phyloP scores from a whole-genome alignment of 2,888 invertebrate genomes.

The Disparrhopalites patrizii region DNA sequence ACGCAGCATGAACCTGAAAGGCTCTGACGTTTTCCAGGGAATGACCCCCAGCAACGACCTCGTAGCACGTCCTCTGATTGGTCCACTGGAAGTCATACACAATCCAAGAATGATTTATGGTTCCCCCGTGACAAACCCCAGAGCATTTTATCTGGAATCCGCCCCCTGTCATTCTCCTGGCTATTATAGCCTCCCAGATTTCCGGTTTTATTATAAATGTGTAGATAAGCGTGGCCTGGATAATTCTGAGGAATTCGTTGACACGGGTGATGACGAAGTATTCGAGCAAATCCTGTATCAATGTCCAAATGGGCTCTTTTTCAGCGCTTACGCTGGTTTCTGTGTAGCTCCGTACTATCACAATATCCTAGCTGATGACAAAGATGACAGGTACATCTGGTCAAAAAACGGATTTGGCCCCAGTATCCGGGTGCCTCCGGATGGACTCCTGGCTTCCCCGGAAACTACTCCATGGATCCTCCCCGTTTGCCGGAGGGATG shows the following conservation, averaged over 20 bases:
- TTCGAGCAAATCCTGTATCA: slow-evolving; percentile 32
- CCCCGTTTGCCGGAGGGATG: slow-evolving; percentile 26
- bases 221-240: slow-evolving; percentile 22
- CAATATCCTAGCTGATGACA: slow-evolving; percentile 32
- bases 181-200: slow-evolving; percentile 39
- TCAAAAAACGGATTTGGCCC: slow-evolving; percentile 21
- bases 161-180: slow-evolving; percentile 34
- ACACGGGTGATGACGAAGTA: slow-evolving; percentile 32
- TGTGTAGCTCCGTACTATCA: slow-evolving; percentile 41
- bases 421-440: neutral
- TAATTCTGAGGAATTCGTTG: slow-evolving; percentile 30
- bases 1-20: slow-evolving; percentile 25
- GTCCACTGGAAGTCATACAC: slow-evolving; percentile 4
- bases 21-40: slow-evolving; percentile 14
- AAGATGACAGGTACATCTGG: slow-evolving; percentile 38
- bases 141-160: slow-evolving; percentile 28
- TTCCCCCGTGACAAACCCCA: neutral
- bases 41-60: slow-evolving; percentile 14
- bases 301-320: slow-evolving; percentile 38
- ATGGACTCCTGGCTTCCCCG: slow-evolving; percentile 23
- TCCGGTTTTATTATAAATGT: slow-evolving; percentile 40
- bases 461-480: slow-evolving; percentile 35
- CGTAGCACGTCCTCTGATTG: slow-evolving; percentile 8
- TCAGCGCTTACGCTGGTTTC: slow-evolving; percentile 39
- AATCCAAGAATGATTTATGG: slow-evolving; percentile 37